These are phyloP conservation scores for Melikaiella ostensackeni DNA, from an alignment of 2,888 invertebrate species.

Conservation along the genomic window DNA sequence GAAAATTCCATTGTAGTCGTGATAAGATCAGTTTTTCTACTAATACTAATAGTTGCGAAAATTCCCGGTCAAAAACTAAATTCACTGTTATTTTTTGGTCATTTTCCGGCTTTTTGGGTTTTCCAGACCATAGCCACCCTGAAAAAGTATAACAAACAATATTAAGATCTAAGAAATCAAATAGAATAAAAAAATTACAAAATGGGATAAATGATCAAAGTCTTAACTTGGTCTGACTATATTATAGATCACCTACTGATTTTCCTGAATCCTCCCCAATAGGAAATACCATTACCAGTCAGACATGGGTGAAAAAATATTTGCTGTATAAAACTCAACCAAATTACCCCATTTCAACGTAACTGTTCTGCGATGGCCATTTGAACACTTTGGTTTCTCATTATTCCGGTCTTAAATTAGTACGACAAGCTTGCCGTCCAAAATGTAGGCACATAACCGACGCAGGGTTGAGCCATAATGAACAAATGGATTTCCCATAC, in stretches of 20 bases:
- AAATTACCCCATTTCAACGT: background rate
- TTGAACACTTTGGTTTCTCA: background rate
- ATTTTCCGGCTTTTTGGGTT: too few species aligned
- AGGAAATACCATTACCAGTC: background rate
- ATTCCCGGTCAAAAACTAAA: too few species aligned
- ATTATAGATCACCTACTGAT: background rate
- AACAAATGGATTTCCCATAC: background rate
- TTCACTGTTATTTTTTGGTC: too few species aligned
- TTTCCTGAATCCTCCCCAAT: background rate
- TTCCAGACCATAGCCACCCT: too few species aligned
- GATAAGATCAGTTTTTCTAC: too few species aligned
- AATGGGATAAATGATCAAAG: background rate
- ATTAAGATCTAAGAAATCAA: too few species aligned
- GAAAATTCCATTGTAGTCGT: too few species aligned
- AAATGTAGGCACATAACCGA: background rate
- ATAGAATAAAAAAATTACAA: background rate
- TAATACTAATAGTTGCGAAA: too few species aligned
- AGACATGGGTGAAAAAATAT: background rate
- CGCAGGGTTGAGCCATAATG: background rate
- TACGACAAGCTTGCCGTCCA: background rate
- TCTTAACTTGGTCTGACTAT: background rate
- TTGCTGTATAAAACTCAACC: background rate
- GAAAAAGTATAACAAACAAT: too few species aligned
- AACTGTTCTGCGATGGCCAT: background rate
- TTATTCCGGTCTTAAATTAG: background rate